Base-by-base conservation (phyloP, 2,797 vertebrate species). In the Squalus acanthias region DNA sequence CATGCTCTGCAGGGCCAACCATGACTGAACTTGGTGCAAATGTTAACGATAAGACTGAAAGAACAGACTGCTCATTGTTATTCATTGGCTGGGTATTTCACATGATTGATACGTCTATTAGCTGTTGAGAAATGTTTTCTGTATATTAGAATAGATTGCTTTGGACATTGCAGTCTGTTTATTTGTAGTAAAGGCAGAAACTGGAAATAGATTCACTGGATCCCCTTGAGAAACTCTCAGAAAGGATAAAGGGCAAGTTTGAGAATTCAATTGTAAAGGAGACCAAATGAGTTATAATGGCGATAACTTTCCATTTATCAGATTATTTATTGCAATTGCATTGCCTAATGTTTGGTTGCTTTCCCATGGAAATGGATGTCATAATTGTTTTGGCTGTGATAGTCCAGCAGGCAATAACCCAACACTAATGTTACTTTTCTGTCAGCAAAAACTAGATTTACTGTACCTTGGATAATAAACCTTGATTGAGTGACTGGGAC, bases 181-280 rank as follows among this genome's bases (percentile, higher is more conserved):
- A 93, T 93, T 93, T 93, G 65, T 39, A 24, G 91, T 93, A 67
- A 67, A 93, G n/a, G 63, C 89, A 92, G 63, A 65, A 65, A 93
- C 91, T 93, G 63, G 91, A 69, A 69, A 93, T 69, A 93, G 65
- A 69, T 46, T 69, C 8, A 69, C 91, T 67, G 7, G 12, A 93
- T 93, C 91, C 91, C 39, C 63, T 69, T 67, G 91, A 69, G 91
- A 93, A 65, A 9, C 63, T 93, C 33, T 93, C n/a, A 39, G n/a
- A n/a, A 93, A 69, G 65, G 63, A 93, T 17, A 46, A 93, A 93
- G 63, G 63, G 33, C 91, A 93, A 46, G 8, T 20, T 65, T 69
- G 17, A 93, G 91, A 93, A 93, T 93, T 93, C 91, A 46, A 22
- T 67, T 93, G n/a, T 46, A 93, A 93, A 69, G 91, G 91, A 93